Conservation (phyloP, 1,140 invertebrate species). For the Nephotettix cincticeps region DNA sequence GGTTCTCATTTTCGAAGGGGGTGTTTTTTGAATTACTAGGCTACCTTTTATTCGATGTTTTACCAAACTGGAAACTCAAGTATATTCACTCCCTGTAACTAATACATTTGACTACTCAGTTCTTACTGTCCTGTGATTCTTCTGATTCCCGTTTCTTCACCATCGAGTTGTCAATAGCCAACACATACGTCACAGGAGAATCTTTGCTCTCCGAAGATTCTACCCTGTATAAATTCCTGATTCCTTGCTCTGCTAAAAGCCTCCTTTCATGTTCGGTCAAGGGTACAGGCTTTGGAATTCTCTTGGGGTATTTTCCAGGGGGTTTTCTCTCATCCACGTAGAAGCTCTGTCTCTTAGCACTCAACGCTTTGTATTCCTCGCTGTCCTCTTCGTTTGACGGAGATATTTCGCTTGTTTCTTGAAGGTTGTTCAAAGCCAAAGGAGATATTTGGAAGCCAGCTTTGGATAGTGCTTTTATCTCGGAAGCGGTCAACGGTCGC, state of each 20-base stretch:
- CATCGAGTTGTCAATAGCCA: conserved; percentile 30
- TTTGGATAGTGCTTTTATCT: conserved; percentile 47
- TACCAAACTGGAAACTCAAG: too few relatives aligned
- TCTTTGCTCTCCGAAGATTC: conserved; percentile 33
- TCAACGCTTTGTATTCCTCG: conserved; percentile 15
- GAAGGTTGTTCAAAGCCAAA: conserved; percentile 35
- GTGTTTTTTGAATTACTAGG: too few relatives aligned
- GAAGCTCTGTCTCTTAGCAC: conserved; percentile 45
- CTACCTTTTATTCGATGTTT: too few relatives aligned
- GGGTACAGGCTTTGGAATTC: conserved; percentile 45
- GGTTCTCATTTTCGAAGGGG: too few relatives aligned
- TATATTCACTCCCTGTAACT: too few relatives aligned
- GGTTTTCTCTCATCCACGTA: conserved; percentile 41
- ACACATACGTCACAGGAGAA: conserved; percentile 33
- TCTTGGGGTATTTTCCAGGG: conserved; percentile 43
- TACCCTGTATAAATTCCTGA: conserved; percentile 47
- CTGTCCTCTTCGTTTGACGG: conserved; percentile 40
- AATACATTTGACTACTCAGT: too few relatives aligned
- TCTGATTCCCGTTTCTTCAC: conserved; percentile 20
- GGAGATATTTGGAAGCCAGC: conserved; percentile 49
- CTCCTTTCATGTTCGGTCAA: conserved; percentile 43
- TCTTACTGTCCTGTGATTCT: neutral
- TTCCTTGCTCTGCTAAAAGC: conserved; percentile 45
- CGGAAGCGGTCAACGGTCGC: conserved; percentile 44
- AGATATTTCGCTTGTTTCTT: conserved; percentile 18